Base-by-base conservation (phyloP, 2,113 vertebrate genomes). In the Brienomyrus brachyistius region DNA sequence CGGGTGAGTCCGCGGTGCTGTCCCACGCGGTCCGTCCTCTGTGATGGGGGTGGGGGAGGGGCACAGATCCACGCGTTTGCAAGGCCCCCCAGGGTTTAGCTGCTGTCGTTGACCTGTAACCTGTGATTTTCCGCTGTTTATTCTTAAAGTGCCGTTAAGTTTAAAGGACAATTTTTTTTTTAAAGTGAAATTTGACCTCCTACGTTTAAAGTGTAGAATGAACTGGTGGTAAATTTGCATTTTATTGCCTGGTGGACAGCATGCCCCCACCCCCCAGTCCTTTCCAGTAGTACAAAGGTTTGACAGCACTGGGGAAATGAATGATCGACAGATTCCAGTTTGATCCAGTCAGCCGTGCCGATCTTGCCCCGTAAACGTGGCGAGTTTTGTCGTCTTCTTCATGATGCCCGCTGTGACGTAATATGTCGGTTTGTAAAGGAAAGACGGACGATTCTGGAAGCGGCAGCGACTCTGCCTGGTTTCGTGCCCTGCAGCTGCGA, bases 1-100 rank as follows among this genome's bases (percentile, higher is more conserved):
- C 95, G 89, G 96, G 95, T 97, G 93, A 96, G 93, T 45, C 70
- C 6, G 70, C 47, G 4, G 45, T 21, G 19, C 8, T 21, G 80
- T 10, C 82, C 82, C 35, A 40, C 35, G 35, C 35, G 35, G 35
- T 2, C 35, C 2, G 35, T 40, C 40, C 40, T 40, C 40, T 21
- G 21, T 48, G 77, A 10, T 31, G 35, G 31, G 17, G 31, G 11
- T 31, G 35, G 31, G 17, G 31, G 11, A 27, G 31, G 70, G 15
- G 31, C 15, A 43, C 31, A 40, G 70, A 31, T 40, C 15, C 27
- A 6, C 15, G 1, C 31, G 27, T 17, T 74, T 17, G 35, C 27
- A 11, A 74, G 31, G 27, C 66, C 66, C 15, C 15, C 35, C 4
- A 15, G 15, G 21, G 13, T 17, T 40, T 40, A 31, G 35, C 70